Evolutionary conservation across 2,797 vertebrate genomes (phyloP).

Genomic region (Manis javanica): DNA sequence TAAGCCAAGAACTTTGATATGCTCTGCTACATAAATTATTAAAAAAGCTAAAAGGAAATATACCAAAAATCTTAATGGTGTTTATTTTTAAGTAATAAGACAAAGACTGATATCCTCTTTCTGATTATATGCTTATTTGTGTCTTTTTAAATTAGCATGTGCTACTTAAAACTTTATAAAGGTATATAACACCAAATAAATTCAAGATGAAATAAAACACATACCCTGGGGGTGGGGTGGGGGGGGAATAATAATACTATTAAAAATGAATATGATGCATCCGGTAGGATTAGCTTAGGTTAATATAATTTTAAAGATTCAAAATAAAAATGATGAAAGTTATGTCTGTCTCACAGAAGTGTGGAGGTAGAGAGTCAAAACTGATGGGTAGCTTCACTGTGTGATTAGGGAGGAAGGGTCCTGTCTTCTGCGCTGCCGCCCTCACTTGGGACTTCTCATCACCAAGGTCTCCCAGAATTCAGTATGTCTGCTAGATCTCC

Average conservation of each 20-base stretch:
- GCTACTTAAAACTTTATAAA: background rate
- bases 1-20: background rate
- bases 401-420: background rate
- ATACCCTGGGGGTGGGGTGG: background rate
- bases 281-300: background rate
- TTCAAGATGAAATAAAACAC: background rate
- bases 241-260: background rate
- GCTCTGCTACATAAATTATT: background rate
- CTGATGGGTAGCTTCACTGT: background rate
- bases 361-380: background rate
- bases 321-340: background rate
- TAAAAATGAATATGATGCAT: constrained; percentile 15
- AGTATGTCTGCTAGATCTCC: background rate
- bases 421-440: background rate
- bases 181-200: background rate
- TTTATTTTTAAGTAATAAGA: background rate
- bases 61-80: background rate
- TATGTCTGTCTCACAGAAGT: background rate
- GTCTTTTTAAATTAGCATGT: background rate
- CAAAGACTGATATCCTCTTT: background rate
- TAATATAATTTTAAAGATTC: background rate
- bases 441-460: background rate
- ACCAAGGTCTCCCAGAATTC: background rate
- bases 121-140: background rate
- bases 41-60: background rate